Percentiles rank a stretch among this genome's conserved stretches.
Conservation (phyloP, 2,888 invertebrate species). For the Rutpela maculata region DNA sequence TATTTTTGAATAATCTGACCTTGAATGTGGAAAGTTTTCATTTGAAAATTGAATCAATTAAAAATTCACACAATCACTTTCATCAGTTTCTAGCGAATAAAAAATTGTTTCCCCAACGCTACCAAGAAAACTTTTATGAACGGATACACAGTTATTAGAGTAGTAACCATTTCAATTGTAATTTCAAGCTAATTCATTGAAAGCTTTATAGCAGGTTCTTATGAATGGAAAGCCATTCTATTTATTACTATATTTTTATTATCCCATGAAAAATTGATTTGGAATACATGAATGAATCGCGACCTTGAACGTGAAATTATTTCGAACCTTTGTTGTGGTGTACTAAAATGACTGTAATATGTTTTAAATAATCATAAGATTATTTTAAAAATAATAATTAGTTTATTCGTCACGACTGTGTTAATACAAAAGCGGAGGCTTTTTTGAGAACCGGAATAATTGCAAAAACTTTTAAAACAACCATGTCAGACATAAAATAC, state of each 20-base stretch:
- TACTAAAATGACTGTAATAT: not conserved
- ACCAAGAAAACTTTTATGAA: not conserved
- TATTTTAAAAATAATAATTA: not conserved
- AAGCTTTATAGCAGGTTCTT: constrained; percentile 31
- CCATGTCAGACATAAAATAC: too few relatives aligned
- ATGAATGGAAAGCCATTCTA: constrained; percentile 30
- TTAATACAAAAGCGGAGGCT: not conserved
- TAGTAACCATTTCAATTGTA: constrained; percentile 31
- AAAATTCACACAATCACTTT: not conserved
- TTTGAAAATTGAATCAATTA: not conserved
- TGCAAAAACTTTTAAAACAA: too few relatives aligned
- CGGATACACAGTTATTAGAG: constrained; percentile 34
- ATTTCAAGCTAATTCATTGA: constrained; percentile 32
- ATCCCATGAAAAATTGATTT: constrained; percentile 58
- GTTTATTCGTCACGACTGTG: not conserved
- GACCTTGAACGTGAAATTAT: constrained; percentile 26
- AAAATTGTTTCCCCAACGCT: not conserved
- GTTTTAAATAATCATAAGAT: not conserved
- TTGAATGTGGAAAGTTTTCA: not conserved
- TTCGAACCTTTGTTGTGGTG: constrained; percentile 6
- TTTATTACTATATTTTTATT: constrained; percentile 46
- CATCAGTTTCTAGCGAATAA: not conserved
- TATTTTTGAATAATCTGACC: too few relatives aligned
- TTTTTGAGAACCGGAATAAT: too few relatives aligned
- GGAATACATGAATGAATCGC: constrained; percentile 37